Conservation (phyloP, 2,888 invertebrate genomes). For the Trichacis sp. region DNA sequence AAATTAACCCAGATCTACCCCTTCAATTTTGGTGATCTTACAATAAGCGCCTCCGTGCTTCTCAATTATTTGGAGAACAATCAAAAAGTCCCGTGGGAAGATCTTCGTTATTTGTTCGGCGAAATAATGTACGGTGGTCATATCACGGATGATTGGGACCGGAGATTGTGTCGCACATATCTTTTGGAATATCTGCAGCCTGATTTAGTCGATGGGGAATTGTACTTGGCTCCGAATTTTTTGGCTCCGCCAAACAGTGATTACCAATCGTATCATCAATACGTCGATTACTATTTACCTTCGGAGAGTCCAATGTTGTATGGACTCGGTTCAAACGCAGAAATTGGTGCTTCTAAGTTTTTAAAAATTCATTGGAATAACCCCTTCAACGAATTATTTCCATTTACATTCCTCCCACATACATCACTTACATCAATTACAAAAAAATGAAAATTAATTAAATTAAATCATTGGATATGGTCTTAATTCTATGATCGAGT, state of each 20-base stretch:
- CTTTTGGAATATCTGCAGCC: slow-evolving; percentile 89
- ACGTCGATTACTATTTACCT: slow-evolving; percentile 88
- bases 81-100: slow-evolving; percentile 92
- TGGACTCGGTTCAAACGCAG: slow-evolving; percentile 94
- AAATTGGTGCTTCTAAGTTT: slow-evolving; percentile 76
- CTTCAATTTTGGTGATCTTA: slow-evolving; percentile 87
- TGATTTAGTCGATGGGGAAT: slow-evolving; percentile 89
- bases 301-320: slow-evolving; percentile 91
- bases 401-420: too few relatives aligned
- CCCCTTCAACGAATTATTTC: too few relatives aligned
- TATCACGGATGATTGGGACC: slow-evolving; percentile 96
- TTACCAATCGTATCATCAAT: slow-evolving; percentile 87
- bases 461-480: too few relatives aligned
- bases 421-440: too few relatives aligned
- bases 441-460: too few relatives aligned
- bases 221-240: slow-evolving; percentile 85
- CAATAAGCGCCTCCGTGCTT: slow-evolving; percentile 91
- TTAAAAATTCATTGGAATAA: too few relatives aligned
- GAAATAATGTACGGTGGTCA: slow-evolving; percentile 99
- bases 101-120: slow-evolving; percentile 92
- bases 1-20: slow-evolving; percentile 72
- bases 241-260: slow-evolving; percentile 89
- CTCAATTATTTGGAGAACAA: slow-evolving; percentile 93
- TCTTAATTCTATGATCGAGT: too few relatives aligned
- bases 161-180: slow-evolving; percentile 87